These are phyloP conservation scores for Rhombomys opimus DNA, from an alignment of 2,113 vertebrate species.

Conservation along the genomic window DNA sequence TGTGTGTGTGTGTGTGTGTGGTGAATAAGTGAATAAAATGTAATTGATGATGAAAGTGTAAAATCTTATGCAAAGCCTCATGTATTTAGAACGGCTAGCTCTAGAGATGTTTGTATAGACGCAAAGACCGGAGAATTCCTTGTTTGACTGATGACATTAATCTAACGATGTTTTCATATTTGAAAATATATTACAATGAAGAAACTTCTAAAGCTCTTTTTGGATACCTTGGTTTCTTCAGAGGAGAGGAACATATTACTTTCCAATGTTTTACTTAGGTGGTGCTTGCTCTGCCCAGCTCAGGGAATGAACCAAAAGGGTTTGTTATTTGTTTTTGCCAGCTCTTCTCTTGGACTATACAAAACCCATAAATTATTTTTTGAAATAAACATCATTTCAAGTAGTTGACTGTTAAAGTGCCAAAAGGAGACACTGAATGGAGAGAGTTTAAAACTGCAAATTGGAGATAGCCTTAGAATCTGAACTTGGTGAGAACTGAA, in stretches of 20 bases:
- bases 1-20: background rate
- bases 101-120: background rate
- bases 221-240: background rate
- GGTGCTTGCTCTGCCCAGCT: background rate
- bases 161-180: background rate
- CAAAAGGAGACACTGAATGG: background rate
- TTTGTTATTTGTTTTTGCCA: background rate
- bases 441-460: background rate
- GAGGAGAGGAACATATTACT: accelerated
- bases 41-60: background rate
- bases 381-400: slow-evolving; percentile 61
- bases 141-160: too few relatives aligned
- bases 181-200: background rate
- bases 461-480: slow-evolving; percentile 44
- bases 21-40: background rate
- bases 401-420: background rate
- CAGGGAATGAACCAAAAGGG: background rate
- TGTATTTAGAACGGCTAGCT: background rate
- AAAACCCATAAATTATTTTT: slow-evolving; percentile 63
- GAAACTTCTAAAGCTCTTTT: background rate
- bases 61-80: background rate
- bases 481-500: slow-evolving; percentile 58
- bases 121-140: background rate
- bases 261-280: background rate
- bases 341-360: background rate